These are phyloP conservation scores for Sicus ferrugineus DNA, from an alignment of 2,888 invertebrate species.

Conservation along the genomic window DNA sequence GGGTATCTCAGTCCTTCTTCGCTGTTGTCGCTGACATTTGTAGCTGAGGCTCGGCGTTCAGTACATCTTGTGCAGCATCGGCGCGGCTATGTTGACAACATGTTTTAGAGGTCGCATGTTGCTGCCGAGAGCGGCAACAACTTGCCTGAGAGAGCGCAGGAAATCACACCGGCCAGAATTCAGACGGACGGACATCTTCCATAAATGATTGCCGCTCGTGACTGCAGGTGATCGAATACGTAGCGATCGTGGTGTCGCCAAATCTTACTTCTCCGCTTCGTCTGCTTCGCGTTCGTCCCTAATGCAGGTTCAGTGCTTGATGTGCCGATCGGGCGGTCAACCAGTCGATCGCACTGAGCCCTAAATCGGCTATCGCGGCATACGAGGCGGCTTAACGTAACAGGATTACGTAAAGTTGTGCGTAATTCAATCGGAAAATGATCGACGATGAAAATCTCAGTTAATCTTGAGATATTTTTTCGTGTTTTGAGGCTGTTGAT, in stretches of 20 bases:
- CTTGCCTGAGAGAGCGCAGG: neutral
- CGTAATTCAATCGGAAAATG: slow-evolving; percentile 51
- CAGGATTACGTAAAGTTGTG: slow-evolving; percentile 31
- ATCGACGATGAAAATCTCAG: slow-evolving; percentile 48
- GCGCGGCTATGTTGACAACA: slow-evolving; percentile 29
- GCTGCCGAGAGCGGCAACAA: slow-evolving; percentile 11
- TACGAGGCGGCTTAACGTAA: slow-evolving; percentile 23
- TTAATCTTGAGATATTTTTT: slow-evolving; percentile 31
- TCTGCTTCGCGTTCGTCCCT: neutral
- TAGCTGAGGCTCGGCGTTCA: neutral
- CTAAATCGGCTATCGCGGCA: neutral
- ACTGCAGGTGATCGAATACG: slow-evolving; percentile 25
- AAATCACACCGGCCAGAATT: neutral
- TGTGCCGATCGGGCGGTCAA: neutral
- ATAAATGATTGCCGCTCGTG: slow-evolving; percentile 8
- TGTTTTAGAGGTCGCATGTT: slow-evolving; percentile 29
- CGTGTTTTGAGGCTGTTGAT: slow-evolving; percentile 21
- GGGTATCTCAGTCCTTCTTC: neutral
- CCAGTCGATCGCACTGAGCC: slow-evolving; percentile 26
- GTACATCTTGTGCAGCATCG: slow-evolving; percentile 12
- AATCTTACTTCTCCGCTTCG: slow-evolving; percentile 4
- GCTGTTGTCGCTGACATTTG: slow-evolving; percentile 26
- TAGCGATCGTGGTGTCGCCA: slow-evolving; percentile 15
- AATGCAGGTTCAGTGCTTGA: neutral
- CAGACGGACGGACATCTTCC: neutral